Conservation (phyloP, 2,113 vertebrate species). For the Columbina picui region DNA sequence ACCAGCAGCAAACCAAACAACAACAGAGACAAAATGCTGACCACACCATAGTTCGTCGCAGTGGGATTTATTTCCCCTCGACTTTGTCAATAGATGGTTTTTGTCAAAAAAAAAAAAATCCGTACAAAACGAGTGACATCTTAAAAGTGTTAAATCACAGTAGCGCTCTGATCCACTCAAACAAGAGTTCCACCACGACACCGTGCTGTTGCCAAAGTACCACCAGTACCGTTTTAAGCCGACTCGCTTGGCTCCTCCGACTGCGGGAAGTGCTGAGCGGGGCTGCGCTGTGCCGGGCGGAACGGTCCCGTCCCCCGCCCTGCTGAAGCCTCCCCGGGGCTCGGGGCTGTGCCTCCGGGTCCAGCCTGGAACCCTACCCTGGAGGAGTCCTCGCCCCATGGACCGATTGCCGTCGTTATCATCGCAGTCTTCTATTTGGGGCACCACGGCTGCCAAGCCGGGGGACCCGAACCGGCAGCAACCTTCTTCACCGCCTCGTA, state of each 20-base stretch:
- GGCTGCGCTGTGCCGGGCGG: neutral
- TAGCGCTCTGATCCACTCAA: accelerated
- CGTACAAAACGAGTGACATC: neutral
- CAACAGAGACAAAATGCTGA: neutral
- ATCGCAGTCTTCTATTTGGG: neutral
- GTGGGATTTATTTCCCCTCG: neutral
- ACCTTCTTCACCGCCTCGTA: neutral
- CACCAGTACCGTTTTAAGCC: neutral
- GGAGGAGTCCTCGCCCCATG: neutral
- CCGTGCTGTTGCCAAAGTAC: neutral
- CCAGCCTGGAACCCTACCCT: neutral
- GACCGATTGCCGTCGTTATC: neutral
- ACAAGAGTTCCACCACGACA: accelerated
- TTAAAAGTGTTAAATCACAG: neutral
- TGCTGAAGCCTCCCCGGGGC: too few species aligned
- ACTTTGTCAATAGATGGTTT: neutral
- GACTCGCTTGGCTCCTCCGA: too few species aligned
- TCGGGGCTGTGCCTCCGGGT: neutral
- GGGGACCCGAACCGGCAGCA: neutral
- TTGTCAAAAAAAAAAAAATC: neutral
- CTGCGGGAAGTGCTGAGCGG: neutral
- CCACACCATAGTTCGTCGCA: accelerated
- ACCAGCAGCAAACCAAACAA: neutral
- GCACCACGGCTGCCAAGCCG: neutral
- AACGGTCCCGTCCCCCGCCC: neutral